Evolutionary conservation across 1,140 invertebrate species (phyloP), one percentile per base, ranked within the genome.

Genomic region (Platyscapa corneri): DNA sequence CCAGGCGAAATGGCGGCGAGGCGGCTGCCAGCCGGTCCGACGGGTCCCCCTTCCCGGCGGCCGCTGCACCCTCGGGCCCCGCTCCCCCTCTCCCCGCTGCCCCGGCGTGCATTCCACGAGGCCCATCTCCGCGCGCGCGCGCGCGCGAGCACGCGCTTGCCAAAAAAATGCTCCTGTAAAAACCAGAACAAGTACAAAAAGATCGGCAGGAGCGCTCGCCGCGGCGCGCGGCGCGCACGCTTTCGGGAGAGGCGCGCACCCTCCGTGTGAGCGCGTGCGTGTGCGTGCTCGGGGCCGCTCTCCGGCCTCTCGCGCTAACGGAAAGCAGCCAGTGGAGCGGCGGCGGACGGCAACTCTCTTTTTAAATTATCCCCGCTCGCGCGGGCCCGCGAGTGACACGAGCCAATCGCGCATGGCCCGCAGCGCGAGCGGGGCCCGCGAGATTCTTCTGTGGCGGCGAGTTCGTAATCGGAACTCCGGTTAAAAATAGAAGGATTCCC

Each of bases 121-220:
- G 75, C 85, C 75, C 87, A 87, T 85, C 86, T 82, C 56, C 72
- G 78, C 30, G 79, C 87, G 49, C 49, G 49, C 42, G 88, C 88
- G 89, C 86, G 88, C 89, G 88, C 85, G 60, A 76, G 84, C 84
- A 82, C 89, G 88, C 89, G 89, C 87, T 88, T 87, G 86, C 87
- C 49, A 90, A 89, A 90, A 89, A 90, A 90, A 90, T 89, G 86
- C 89, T 89, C 82, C 90, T 89, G 88, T n/a, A 90, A 89, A 89
- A 89, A 89, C 85, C 84, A 88, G 88, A 91, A 90, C 89, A 91
- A 90, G 88, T 89, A 89, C 67, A 89, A 89, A 89, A 90, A 90
- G 84, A 84, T 79, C 87, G 85, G 16, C 46, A 3, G 23, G 37
- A 46, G 80, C 65, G 78, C 18, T n/a, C 49, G 30, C 53, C 23